Conservation (phyloP, 2,888 invertebrate genomes). For the Acanthosepion lycidas region DNA sequence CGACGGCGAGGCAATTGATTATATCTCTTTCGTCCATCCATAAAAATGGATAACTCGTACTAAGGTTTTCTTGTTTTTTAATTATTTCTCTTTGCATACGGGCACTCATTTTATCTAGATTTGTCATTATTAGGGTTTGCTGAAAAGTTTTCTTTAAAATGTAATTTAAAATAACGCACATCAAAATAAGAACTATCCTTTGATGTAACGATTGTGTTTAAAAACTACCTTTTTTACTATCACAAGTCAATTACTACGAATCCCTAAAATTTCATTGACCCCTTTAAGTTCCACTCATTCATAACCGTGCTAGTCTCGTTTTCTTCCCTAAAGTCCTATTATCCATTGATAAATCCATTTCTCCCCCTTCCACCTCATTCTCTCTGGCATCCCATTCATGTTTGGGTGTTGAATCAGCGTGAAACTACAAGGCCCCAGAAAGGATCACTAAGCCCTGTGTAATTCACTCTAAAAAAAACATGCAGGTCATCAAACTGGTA, state of each 20-base stretch:
- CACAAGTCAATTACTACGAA: conserved; percentile 6
- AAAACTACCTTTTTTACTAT: background rate
- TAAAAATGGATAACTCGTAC: background rate
- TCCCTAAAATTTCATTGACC: background rate
- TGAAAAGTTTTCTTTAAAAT: too few species aligned
- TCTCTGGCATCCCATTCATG: background rate
- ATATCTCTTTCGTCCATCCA: background rate
- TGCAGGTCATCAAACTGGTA: background rate
- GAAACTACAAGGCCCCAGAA: background rate
- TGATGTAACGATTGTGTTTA: background rate
- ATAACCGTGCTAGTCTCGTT: background rate
- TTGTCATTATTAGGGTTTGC: too few species aligned
- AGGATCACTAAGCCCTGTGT: background rate
- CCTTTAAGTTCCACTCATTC: background rate
- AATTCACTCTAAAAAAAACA: background rate
- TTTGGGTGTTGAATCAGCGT: conserved; percentile 1
- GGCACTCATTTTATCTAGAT: too few species aligned
- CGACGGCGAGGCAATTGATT: background rate
- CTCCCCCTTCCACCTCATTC: background rate
- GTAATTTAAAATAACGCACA: background rate
- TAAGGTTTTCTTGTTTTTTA: too few species aligned
- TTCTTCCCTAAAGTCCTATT: background rate
- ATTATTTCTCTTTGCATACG: too few species aligned
- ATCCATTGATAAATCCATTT: background rate
- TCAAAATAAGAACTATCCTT: background rate